Evolutionary conservation across 2,113 vertebrate species (phyloP), one percentile per base, ranked within the genome.

Genomic region (Microcebus murinus): DNA sequence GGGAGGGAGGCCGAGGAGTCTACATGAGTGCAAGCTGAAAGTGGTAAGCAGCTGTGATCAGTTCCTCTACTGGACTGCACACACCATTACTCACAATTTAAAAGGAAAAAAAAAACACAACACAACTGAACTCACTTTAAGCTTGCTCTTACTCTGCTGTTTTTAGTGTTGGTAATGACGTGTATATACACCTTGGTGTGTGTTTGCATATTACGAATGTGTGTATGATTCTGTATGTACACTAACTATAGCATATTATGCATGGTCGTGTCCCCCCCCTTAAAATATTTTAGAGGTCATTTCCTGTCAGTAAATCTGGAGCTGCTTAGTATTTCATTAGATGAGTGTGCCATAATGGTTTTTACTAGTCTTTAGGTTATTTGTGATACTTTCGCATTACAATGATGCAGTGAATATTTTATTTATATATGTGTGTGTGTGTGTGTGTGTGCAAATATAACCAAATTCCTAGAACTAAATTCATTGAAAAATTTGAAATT

Each of bases 391-490:
- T 84, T 92, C 10, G 17, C 48, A 39, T 89, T 89, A 59, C 23
- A 57, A 15, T 52, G 52, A 57, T 91, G n/a, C 12, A n/a, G 9
- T 48, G 61, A 73, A 17, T 90, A 42, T 67, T 95, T 70, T 13
- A 59, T n/a, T 59, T 61, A 39, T 27, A 61, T 3, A 2, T 42
- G n/a, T 80, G 15, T 55, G 87, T 84, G 4, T 42, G 42, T 42
- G 42, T 42, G 42, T 42, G 42, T 42, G 42, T 42, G 42, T 39
- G 23, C 21, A 90, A 52, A 20, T 77, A 52, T 61, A 86, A 73
- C 86, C 31, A 73, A 63, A 80, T 86, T 91, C 61, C 86, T 90
- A 83, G 68, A 86, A 94, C 48, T 45, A 70, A 90, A 68, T 77
- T 90, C 77, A 71, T 92, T 57, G 27, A 57, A 91, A 48, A 65